These are phyloP conservation scores for Petroica traversi DNA, from an alignment of 2,113 vertebrate species.

Conservation along the genomic window DNA sequence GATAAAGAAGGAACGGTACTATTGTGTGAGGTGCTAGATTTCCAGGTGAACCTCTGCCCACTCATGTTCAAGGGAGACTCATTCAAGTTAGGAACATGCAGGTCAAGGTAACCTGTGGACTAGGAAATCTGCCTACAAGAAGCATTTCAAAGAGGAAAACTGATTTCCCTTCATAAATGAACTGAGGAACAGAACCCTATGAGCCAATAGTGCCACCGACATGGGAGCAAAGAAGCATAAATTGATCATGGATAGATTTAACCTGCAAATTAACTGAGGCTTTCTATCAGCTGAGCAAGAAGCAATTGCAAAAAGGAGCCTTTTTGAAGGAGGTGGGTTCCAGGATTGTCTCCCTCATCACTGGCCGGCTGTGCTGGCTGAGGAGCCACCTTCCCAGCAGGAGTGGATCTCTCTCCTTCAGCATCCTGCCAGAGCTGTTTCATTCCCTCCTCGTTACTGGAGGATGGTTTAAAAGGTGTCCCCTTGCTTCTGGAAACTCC, in stretches of 20 bases:
- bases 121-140: not conserved
- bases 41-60: not conserved
- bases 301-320: not conserved
- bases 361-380: not conserved
- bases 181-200: not conserved
- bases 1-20: not conserved
- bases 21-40: not conserved
- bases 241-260: not conserved
- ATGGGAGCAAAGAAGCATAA: not conserved
- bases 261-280: not conserved
- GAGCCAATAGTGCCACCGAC: not conserved
- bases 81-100: not conserved
- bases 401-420: not conserved
- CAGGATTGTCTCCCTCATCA: not conserved
- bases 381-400: not conserved
- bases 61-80: not conserved
- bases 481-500: not conserved
- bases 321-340: not conserved
- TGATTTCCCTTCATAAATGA: not conserved
- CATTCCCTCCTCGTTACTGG: not conserved
- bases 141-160: not conserved
- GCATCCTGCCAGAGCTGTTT: fast-evolving
- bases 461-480: not conserved
- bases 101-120: not conserved
- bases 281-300: not conserved